These are phyloP conservation scores for Sylvicola cinctus DNA, from an alignment of 2,888 invertebrate species.

Conservation along the genomic window DNA sequence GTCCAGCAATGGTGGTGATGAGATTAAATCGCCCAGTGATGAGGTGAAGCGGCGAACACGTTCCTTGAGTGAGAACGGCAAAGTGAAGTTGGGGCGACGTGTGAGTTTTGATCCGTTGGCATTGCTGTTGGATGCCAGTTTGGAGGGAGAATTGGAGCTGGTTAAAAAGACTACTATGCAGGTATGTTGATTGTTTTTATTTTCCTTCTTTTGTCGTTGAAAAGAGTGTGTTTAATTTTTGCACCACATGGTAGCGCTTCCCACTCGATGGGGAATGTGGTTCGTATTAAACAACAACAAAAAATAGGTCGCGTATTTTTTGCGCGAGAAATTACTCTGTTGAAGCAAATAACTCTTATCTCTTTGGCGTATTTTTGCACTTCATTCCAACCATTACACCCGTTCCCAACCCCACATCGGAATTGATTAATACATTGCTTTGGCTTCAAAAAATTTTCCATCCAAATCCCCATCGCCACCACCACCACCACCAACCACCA, in stretches of 20 bases:
- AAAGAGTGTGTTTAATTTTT: background rate
- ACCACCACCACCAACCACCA: too few relatives aligned
- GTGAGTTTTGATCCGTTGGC: constrained; percentile 97
- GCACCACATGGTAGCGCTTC: constrained; percentile 3
- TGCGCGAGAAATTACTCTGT: too few relatives aligned
- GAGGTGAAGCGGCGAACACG: constrained; percentile 46
- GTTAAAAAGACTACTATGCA: constrained; percentile 89
- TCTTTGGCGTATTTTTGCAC: too few relatives aligned
- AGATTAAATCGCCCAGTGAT: constrained; percentile 14
- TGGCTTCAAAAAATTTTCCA: too few relatives aligned
- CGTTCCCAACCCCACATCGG: too few relatives aligned
- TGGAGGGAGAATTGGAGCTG: constrained; percentile 93
- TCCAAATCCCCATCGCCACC: too few relatives aligned
- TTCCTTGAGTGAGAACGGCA: constrained; percentile 32
- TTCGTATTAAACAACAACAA: too few relatives aligned
- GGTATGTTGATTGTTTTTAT: constrained; percentile 11
- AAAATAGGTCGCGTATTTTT: too few relatives aligned
- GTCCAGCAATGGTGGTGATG: constrained; percentile 10
- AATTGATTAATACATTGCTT: too few relatives aligned
- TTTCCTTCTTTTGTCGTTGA: background rate
- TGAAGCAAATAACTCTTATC: too few relatives aligned
- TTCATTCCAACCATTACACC: too few relatives aligned
- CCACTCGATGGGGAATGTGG: too few relatives aligned
- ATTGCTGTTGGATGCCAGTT: constrained; percentile 83
- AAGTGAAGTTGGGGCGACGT: constrained; percentile 52